A percentile compares a stretch with the other conserved stretches of the same genome.
Conservation (phyloP, 2,113 vertebrate species). For the Phocoena phocoena region DNA sequence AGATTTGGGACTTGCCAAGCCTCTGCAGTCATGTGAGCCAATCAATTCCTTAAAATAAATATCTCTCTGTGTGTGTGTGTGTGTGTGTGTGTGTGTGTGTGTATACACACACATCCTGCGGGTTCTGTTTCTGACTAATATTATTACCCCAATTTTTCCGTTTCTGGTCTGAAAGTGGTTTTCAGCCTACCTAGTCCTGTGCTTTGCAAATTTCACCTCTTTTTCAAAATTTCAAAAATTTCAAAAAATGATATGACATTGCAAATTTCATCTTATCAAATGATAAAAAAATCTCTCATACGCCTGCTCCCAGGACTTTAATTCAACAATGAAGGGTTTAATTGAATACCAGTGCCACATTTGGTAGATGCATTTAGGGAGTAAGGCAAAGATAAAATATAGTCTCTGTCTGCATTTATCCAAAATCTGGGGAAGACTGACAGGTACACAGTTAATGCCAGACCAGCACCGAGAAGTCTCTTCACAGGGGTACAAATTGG, state of each 20-base stretch:
- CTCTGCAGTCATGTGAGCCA: not conserved
- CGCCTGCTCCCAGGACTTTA: not conserved
- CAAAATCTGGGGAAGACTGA: not conserved
- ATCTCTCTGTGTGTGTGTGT: not conserved
- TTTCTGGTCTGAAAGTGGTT: not conserved
- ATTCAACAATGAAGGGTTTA: not conserved
- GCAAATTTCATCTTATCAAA: not conserved
- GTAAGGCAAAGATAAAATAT: not conserved
- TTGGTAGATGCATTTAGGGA: not conserved
- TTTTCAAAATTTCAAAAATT: not conserved
- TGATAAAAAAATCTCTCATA: not conserved
- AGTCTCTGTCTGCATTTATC: not conserved
- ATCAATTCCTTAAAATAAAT: not conserved
- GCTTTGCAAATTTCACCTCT: not conserved
- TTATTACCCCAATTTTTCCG: not conserved
- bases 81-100: not conserved
- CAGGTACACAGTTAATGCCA: not conserved
- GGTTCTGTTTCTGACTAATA: not conserved
- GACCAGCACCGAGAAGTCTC: not conserved
- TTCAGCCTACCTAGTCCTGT: not conserved
- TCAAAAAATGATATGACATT: not conserved
- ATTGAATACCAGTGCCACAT: not conserved
- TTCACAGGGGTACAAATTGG: fast-evolving
- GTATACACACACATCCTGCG: not conserved
- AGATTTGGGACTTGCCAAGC: not conserved